These are phyloP conservation scores for Helicolenus hilgendorfi DNA, from an alignment of 2,797 vertebrate species.

Conservation along the genomic window DNA sequence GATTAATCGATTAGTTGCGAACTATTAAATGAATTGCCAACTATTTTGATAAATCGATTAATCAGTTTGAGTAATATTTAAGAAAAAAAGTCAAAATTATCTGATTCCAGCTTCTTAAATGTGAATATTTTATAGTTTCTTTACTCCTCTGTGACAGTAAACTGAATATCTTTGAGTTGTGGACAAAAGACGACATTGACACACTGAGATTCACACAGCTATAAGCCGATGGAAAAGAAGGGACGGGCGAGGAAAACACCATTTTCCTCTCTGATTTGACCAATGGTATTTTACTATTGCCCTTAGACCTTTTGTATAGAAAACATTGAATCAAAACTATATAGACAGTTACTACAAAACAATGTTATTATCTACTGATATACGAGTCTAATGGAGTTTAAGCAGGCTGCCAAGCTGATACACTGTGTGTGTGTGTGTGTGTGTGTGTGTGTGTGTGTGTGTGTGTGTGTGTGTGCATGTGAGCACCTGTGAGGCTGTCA, in stretches of 20 bases:
- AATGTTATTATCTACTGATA: constrained; percentile 1
- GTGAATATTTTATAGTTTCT: too few species aligned
- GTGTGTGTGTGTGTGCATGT: constrained; percentile 15
- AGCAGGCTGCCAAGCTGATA: background rate
- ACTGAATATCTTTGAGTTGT: too few species aligned
- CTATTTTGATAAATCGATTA: too few species aligned
- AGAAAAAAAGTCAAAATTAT: fast-evolving
- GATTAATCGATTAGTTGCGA: fast-evolving
- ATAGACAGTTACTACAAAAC: background rate
- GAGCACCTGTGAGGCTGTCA: constrained; percentile 95
- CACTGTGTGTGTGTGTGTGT: background rate
- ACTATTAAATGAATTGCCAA: too few species aligned
- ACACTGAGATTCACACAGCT: too few species aligned
- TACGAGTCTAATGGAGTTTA: background rate
- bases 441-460: background rate
- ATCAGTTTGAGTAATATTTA: too few species aligned
- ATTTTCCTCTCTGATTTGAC: too few species aligned
- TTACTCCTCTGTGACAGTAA: too few species aligned
- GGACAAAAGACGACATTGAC: too few species aligned
- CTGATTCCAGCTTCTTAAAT: too few species aligned
- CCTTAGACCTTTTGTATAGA: background rate
- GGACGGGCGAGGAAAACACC: too few species aligned
- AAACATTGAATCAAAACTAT: background rate
- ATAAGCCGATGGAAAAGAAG: too few species aligned
- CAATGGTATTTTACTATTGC: background rate